Evolutionary conservation across 2,113 vertebrate genomes (phyloP).

Genomic region (Pseudopodoces humilis): DNA sequence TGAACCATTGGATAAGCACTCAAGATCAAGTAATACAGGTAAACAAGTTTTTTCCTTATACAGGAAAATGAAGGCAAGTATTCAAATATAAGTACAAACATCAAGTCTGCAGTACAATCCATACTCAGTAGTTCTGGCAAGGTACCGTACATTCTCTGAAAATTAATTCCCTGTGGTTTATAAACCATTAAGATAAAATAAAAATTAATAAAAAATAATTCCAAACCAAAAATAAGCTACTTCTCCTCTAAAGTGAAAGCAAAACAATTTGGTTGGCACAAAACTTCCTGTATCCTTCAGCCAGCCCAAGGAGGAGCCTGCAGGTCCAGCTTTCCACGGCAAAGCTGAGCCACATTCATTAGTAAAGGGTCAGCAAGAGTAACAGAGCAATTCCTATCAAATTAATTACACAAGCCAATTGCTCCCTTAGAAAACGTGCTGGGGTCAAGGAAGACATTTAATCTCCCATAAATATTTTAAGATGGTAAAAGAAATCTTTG

Average conservation of each 20-base stretch:
- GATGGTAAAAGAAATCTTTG: background rate
- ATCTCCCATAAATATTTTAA: background rate
- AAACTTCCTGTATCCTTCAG: constrained; percentile 25
- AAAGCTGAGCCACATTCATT: constrained; percentile 8
- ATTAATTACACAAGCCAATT: constrained; percentile 22
- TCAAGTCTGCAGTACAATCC: constrained; percentile 70
- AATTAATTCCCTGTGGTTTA: constrained; percentile 60
- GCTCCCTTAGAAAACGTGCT: background rate
- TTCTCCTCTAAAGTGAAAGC: constrained; percentile 6
- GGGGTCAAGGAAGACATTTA: background rate
- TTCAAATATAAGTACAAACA: constrained; percentile 78
- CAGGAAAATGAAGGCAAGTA: constrained; percentile 81
- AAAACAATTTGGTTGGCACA: background rate
- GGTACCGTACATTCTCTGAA: constrained; percentile 66
- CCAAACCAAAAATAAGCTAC: constrained; percentile 8
- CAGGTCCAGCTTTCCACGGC: background rate
- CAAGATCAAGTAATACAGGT: constrained; percentile 81
- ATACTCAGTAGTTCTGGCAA: constrained; percentile 62
- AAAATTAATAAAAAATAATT: background rate
- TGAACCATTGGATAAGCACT: constrained; percentile 73
- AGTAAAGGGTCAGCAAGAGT: background rate
- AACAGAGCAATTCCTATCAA: constrained; percentile 15
- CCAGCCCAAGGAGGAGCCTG: constrained; percentile 28
- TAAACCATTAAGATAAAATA: constrained; percentile 57
- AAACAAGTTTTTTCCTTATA: constrained; percentile 74